phyloP scores from a whole-genome alignment of 2,888 invertebrate genomes.

The Lacanobia wlatinum region DNA sequence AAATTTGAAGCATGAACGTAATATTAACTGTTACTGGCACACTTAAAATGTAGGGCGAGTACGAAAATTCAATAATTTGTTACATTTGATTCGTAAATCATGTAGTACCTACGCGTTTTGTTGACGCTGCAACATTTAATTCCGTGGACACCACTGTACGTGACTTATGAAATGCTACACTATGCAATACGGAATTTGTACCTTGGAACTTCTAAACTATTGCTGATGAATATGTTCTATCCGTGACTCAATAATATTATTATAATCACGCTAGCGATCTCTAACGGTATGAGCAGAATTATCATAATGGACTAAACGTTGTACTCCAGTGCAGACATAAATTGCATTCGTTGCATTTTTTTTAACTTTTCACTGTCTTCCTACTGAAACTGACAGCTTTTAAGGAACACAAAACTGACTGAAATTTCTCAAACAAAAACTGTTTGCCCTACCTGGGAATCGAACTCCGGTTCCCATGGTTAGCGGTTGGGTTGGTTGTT shows the following conservation, averaged over 20 bases:
- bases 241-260: not conserved
- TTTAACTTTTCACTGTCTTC: not conserved
- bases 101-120: constrained; percentile 12
- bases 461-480: too few relatives aligned
- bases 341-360: too few relatives aligned
- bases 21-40: constrained; percentile 6
- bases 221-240: not conserved
- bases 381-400: not conserved
- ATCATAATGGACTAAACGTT: not conserved
- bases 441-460: too few relatives aligned
- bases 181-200: constrained; percentile 45
- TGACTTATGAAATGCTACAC: constrained; percentile 47
- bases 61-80: constrained; percentile 14
- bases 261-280: not conserved
- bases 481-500: too few relatives aligned
- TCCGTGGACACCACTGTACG: constrained; percentile 27
- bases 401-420: too few relatives aligned
- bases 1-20: constrained; percentile 5
- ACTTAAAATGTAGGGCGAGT: constrained; percentile 54
- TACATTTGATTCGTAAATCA: not conserved
- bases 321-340: not conserved
- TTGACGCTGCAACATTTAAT: constrained; percentile 29
- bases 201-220: constrained; percentile 20
- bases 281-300: not conserved
- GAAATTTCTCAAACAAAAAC: too few relatives aligned